A percentile compares a stretch with the other conserved stretches of the same genome.
phyloP scores from a whole-genome alignment of 2,888 invertebrate species.

The Rhagonycha lutea region DNA sequence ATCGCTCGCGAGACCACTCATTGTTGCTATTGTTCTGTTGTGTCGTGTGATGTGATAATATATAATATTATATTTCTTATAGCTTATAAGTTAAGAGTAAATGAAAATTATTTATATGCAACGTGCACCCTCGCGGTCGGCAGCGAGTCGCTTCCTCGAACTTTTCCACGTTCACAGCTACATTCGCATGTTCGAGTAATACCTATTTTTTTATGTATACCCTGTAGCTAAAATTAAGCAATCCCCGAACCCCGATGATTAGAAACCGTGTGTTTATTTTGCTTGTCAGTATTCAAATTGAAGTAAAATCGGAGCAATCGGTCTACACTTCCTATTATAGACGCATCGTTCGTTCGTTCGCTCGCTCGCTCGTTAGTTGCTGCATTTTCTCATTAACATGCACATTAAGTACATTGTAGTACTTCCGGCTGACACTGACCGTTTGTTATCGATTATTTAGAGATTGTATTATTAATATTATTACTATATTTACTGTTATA shows the following conservation, averaged over 20 bases:
- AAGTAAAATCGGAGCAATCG: slow-evolving; percentile 25
- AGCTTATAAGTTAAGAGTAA: slow-evolving; percentile 54
- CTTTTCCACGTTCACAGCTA: slow-evolving; percentile 32
- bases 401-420: slow-evolving; percentile 33
- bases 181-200: slow-evolving; percentile 15
- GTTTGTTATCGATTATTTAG: slow-evolving; percentile 33
- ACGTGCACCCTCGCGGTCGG: slow-evolving; percentile 27
- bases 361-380: slow-evolving; percentile 32
- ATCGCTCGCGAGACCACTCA: slow-evolving; percentile 45
- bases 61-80: slow-evolving; percentile 55
- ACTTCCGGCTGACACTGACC: slow-evolving; percentile 36
- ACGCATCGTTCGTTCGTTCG: slow-evolving; percentile 24
- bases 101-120: slow-evolving; percentile 38
- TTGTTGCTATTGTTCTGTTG: slow-evolving; percentile 58
- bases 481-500: slow-evolving; percentile 11
- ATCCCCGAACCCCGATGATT: slow-evolving; percentile 23
- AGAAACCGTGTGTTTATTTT: slow-evolving; percentile 45
- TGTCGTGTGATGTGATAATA: slow-evolving; percentile 55
- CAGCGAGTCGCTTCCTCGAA: slow-evolving; percentile 27
- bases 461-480: slow-evolving; percentile 19
- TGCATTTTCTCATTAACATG: slow-evolving; percentile 35
- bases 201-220: slow-evolving; percentile 13
- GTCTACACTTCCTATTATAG: slow-evolving; percentile 38
- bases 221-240: neutral
- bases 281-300: slow-evolving; percentile 42